These are phyloP conservation scores for Plotosus lineatus DNA, from an alignment of 2,113 vertebrate genomes.

Conservation along the genomic window DNA sequence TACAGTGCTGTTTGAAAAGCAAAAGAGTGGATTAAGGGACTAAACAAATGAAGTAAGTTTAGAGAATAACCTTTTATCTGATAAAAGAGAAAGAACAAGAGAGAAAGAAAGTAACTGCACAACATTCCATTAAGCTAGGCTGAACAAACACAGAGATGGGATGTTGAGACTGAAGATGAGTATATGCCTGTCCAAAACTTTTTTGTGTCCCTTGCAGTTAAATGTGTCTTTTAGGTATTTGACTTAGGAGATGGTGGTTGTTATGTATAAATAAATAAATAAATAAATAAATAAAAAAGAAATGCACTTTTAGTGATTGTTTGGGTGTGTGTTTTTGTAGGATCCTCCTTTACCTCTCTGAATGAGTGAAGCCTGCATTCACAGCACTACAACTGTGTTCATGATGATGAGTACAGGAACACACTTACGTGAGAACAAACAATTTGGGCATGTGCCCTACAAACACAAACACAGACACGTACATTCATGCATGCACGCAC, in stretches of 20 bases:
- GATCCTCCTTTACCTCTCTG: constrained; percentile 35
- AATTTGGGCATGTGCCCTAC: constrained; percentile 33
- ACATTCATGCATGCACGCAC: constrained; percentile 5
- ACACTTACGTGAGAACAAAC: constrained; percentile 47
- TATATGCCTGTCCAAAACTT: neutral
- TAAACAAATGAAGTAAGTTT: constrained; percentile 51
- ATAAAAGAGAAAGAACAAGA: constrained; percentile 48
- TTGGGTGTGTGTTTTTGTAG: constrained; percentile 35
- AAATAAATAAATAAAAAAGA: too few relatives aligned
- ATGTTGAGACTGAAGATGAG: constrained; percentile 16
- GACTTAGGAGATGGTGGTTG: neutral
- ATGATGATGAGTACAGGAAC: constrained; percentile 35
- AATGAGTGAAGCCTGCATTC: constrained; percentile 25
- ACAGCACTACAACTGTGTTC: constrained; percentile 43
- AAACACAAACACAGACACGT: constrained; percentile 23
- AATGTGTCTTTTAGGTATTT: neutral
- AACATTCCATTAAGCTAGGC: neutral
- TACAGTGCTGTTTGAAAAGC: constrained; percentile 68
- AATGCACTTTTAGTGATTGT: neutral
- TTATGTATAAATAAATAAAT: constrained; percentile 14
- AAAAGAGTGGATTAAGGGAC: constrained; percentile 62
- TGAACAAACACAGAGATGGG: constrained; percentile 13
- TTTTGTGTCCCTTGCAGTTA: neutral
- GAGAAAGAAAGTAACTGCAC: constrained; percentile 1
- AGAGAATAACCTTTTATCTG: constrained; percentile 71